A percentile compares a stretch with the other conserved stretches of the same genome.
Evolutionary conservation across 2,888 invertebrate genomes (phyloP).

Genomic region (Agriopis marginaria): DNA sequence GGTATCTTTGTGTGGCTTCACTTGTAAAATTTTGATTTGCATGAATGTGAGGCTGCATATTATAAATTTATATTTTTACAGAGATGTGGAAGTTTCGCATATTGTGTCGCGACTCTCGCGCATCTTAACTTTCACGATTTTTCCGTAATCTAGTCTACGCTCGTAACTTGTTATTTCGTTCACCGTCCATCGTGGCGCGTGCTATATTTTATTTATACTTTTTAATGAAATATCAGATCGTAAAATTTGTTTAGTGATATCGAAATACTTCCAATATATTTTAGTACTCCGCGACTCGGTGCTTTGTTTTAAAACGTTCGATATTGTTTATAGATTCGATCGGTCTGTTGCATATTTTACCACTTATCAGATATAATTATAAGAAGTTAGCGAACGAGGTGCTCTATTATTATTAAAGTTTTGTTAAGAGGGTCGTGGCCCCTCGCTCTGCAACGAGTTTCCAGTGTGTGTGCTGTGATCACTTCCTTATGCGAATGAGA

Average conservation of each 20-base stretch:
- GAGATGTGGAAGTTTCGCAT: constrained; percentile 59
- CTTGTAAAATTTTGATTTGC: constrained; percentile 20
- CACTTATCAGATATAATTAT: constrained; percentile 71
- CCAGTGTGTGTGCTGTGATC: constrained; percentile 86
- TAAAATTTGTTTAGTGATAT: constrained; percentile 57
- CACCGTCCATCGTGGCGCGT: constrained; percentile 55
- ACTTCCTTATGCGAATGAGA: constrained; percentile 87
- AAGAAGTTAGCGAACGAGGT: constrained; percentile 80
- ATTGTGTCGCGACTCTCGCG: constrained; percentile 58
- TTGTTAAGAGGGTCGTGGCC: constrained; percentile 77
- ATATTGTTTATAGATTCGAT: constrained; percentile 69
- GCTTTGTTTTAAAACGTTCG: constrained; percentile 55
- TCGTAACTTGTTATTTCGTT: constrained; percentile 70
- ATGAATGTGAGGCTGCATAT: constrained; percentile 58
- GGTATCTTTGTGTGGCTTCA: constrained; percentile 17
- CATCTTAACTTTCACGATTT: constrained; percentile 65
- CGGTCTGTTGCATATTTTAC: constrained; percentile 73
- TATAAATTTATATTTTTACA: constrained; percentile 64
- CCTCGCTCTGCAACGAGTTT: constrained; percentile 82
- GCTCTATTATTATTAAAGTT: constrained; percentile 81
- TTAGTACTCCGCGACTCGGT: constrained; percentile 48
- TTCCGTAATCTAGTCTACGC: constrained; percentile 78
- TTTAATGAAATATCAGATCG: constrained; percentile 55
- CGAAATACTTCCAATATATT: constrained; percentile 67
- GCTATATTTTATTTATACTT: constrained; percentile 58